Base-by-base conservation (phyloP, 23 tunicate species). In the Botrylloides violaceus region DNA sequence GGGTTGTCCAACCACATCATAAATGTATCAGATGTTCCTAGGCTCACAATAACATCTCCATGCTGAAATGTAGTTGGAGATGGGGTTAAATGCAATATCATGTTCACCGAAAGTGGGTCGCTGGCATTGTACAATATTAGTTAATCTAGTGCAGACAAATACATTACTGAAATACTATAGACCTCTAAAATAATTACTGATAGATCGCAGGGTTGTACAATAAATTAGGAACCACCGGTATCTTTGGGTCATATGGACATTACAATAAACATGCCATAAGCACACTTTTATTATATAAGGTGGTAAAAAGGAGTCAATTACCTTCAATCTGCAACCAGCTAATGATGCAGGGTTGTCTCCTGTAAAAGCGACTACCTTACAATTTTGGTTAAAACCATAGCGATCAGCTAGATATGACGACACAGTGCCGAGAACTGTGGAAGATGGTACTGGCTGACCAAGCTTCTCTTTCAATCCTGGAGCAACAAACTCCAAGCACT, bases 321-420 rank as follows among this genome's bases (percentile, higher is more conserved):
- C 96, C 81, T 77, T 82, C 34, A 91, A 34, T n/a, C 98, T 53
- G 36, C 85, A 83, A 3, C 98, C 98, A 37, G 98, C 98, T 27
- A 91, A 35, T 7, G 91, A 83, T 23, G 82, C 91, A 25, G 98
- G 98, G 59, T 91, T 91, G 48, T 91, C 98, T 30, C 98, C 98
- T 73, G 98, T 91, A 32, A 83, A 83, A 7, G 98, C 92, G 48
- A 91, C 50, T 15, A 91, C 70, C 47, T 59, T 57, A 74, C 98
- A 91, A 1, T 75, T 32, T 24, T 78, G 63, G 30, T 79, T 64
- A 56, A 91, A 83, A 36, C 91, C 91, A 76, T 83, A 91, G 61
- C 56, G 66, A 39, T 83, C 59, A 21, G 70, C 76, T n/a, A 65
- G 76, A 64, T 91, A 91, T 26, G 81, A 59, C 0, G 85, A 79